These are phyloP conservation scores for Grantiella picta DNA, from an alignment of 2,113 vertebrate species.

Conservation along the genomic window DNA sequence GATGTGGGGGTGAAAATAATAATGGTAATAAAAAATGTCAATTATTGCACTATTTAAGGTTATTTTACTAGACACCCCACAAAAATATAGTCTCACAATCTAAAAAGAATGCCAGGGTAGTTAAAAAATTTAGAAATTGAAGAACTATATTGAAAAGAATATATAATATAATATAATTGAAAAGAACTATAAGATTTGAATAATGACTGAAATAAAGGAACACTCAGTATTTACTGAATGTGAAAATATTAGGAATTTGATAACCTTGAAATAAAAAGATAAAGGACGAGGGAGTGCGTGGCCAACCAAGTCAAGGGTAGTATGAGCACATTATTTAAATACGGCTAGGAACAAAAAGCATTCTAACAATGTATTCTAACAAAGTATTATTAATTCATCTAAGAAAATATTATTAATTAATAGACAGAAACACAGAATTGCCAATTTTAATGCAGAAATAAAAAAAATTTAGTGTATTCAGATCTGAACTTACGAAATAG, in stretches of 20 bases:
- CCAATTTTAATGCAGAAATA: neutral
- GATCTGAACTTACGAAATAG: neutral
- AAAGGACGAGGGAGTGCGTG: neutral
- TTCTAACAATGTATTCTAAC: neutral
- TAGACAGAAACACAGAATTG: neutral
- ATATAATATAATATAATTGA: neutral
- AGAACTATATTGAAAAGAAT: neutral
- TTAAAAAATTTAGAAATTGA: neutral
- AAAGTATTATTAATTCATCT: neutral
- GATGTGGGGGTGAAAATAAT: neutral
- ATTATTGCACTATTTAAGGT: neutral
- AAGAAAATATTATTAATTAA: neutral
- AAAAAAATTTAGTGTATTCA: neutral
- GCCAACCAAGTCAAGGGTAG: neutral
- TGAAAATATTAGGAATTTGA: neutral
- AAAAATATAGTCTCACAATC: neutral
- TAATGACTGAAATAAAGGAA: neutral
- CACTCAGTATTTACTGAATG: neutral
- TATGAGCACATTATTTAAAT: neutral
- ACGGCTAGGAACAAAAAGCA: neutral
- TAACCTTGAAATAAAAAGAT: neutral
- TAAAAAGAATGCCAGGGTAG: neutral
- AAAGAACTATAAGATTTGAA: neutral
- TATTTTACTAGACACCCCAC: neutral
- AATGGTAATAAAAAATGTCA: neutral